Evolutionary conservation across 2,113 vertebrate genomes (phyloP).

Genomic region (Lucifuga dentata): DNA sequence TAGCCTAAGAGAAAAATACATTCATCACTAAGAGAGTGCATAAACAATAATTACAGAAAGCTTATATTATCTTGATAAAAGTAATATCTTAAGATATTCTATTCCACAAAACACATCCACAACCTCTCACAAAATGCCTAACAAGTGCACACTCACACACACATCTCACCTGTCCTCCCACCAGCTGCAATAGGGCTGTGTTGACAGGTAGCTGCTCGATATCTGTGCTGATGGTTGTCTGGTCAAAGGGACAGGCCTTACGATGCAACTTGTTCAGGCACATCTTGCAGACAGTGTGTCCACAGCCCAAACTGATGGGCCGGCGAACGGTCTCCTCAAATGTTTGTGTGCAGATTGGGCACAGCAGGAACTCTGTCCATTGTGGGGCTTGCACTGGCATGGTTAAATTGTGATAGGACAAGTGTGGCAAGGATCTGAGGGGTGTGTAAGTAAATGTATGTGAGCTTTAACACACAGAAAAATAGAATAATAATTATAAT

Average conservation of each 20-base stretch:
- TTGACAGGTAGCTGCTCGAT: slow-evolving; percentile 98
- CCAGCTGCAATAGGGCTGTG: slow-evolving; percentile 94
- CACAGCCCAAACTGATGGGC: slow-evolving; percentile 97
- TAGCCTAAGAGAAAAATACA: too few relatives aligned
- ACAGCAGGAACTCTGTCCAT: slow-evolving; percentile 99
- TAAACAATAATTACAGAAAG: slow-evolving; percentile 6
- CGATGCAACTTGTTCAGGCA: slow-evolving; percentile 99
- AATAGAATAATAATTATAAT: slow-evolving; percentile 80
- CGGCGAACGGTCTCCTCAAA: slow-evolving; percentile 97
- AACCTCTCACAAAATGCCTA: not conserved
- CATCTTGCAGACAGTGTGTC: slow-evolving; percentile 99
- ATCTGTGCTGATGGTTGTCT: slow-evolving; percentile 98
- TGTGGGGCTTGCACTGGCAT: slow-evolving; percentile 99
- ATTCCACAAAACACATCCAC: not conserved
- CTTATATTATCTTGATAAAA: not conserved
- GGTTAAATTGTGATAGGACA: slow-evolving; percentile 84
- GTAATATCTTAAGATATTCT: not conserved
- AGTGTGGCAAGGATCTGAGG: slow-evolving; percentile 48
- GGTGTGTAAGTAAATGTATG: slow-evolving; percentile 67
- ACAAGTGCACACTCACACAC: not conserved
- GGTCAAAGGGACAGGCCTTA: slow-evolving; percentile 98
- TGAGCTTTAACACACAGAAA: slow-evolving; percentile 84
- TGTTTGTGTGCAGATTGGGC: slow-evolving; percentile 99
- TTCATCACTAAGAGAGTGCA: not conserved
- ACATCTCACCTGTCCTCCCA: slow-evolving; percentile 92